Percentiles rank a stretch among this genome's conserved stretches.
phyloP scores from a whole-genome alignment of 1,140 invertebrate genomes.

The Hermetia illucens region DNA sequence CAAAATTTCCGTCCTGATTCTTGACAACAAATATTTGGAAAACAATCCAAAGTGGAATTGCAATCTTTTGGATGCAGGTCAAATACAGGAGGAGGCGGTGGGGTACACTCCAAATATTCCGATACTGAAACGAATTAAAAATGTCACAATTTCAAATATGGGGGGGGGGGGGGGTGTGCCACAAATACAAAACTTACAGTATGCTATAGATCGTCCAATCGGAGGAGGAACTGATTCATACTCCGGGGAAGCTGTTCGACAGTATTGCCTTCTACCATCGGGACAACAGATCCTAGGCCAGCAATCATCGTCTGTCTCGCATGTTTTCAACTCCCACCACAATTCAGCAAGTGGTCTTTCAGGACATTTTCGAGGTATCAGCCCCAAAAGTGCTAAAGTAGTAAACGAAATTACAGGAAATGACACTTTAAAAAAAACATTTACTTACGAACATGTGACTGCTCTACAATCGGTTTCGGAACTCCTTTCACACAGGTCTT shows the following conservation, averaged over 20 bases:
- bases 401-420: neutral
- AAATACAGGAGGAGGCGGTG: constrained; percentile 43
- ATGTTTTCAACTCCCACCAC: constrained; percentile 47
- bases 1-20: constrained; percentile 51
- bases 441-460: constrained; percentile 39
- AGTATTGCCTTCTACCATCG: constrained; percentile 45
- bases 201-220: constrained; percentile 29
- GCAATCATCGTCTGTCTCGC: constrained; percentile 47
- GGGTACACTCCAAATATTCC: constrained; percentile 52
- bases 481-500: constrained; percentile 41
- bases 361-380: constrained; percentile 49
- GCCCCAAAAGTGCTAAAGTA: constrained; percentile 42
- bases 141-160: constrained; percentile 3
- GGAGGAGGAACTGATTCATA: constrained; percentile 43
- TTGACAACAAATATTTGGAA: constrained; percentile 60
- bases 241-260: constrained; percentile 45
- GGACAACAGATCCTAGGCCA: constrained; percentile 56
- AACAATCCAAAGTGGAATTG: constrained; percentile 50
- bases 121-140: constrained; percentile 41
- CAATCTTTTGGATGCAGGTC: constrained; percentile 52
- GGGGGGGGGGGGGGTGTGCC: neutral
- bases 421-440: constrained; percentile 8
- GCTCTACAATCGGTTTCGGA: constrained; percentile 35
- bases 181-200: constrained; percentile 25
- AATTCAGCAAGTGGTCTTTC: constrained; percentile 45